Conservation (phyloP, 2,888 invertebrate genomes). For the Monopis laevigella region DNA sequence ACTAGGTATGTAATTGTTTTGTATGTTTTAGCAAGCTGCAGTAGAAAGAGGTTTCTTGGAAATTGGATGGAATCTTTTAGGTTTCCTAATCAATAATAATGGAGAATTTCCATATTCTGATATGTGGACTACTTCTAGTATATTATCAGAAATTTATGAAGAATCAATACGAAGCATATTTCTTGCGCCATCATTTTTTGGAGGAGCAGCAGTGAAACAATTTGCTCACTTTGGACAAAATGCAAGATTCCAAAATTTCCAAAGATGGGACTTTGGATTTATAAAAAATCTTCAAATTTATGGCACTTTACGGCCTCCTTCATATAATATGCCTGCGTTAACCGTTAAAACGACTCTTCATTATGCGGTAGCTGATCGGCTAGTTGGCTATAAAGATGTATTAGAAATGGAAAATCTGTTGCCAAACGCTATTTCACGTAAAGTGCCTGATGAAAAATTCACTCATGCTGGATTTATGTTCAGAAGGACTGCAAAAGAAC, state of each 20-base stretch:
- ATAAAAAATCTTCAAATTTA: conserved; percentile 29
- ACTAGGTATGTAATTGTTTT: too few relatives aligned
- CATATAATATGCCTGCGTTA: conserved; percentile 33
- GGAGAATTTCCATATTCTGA: neutral
- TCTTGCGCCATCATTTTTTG: conserved; percentile 8
- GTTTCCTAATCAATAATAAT: neutral
- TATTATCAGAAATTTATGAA: too few relatives aligned
- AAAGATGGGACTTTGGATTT: conserved; percentile 33
- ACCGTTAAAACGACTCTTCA: conserved; percentile 35
- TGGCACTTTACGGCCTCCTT: conserved; percentile 29
- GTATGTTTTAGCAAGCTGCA: conserved; percentile 1
- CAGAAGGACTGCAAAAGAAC: conserved; percentile 32
- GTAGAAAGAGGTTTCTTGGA: neutral
- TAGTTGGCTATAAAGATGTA: conserved; percentile 37
- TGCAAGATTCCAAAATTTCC: conserved; percentile 35
- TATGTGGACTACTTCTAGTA: neutral
- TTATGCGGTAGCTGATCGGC: conserved; percentile 32
- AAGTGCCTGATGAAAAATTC: conserved; percentile 33
- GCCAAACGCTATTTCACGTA: conserved; percentile 31
- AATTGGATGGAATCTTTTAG: neutral
- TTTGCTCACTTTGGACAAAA: conserved; percentile 47
- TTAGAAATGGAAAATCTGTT: conserved; percentile 35
- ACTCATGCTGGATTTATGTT: conserved; percentile 32
- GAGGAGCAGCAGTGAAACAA: conserved; percentile 41
- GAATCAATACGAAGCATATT: neutral